These are phyloP conservation scores for Macropus fuliginosus DNA, from an alignment of 2,797 vertebrate species.

Conservation along the genomic window DNA sequence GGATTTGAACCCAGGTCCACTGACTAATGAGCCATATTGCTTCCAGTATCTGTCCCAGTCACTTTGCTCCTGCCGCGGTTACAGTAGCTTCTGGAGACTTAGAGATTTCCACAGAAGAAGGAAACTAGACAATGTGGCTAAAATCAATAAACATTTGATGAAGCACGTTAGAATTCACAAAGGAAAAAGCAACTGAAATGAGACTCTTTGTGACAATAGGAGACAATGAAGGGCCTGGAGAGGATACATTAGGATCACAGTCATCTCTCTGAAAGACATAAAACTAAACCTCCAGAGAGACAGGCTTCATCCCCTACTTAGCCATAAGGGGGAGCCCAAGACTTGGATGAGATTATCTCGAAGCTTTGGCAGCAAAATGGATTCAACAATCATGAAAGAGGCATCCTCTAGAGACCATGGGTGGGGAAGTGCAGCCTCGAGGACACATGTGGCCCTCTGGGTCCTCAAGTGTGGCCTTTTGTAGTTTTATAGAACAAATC, in stretches of 20 bases:
- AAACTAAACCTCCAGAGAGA: not conserved
- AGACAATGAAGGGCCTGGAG: not conserved
- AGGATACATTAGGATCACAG: not conserved
- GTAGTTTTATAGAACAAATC: too few species aligned
- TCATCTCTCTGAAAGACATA: not conserved
- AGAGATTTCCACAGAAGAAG: not conserved
- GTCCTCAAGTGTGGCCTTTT: too few species aligned
- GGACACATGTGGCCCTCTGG: too few species aligned
- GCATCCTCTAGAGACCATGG: not conserved
- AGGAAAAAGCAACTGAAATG: not conserved
- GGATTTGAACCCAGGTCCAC: not conserved
- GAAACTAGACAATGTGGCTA: not conserved
- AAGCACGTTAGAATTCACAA: not conserved
- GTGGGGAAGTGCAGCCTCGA: too few species aligned
- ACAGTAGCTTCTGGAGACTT: not conserved
- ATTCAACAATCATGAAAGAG: not conserved
- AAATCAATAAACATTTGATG: not conserved
- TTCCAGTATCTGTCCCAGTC: not conserved
- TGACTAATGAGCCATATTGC: not conserved
- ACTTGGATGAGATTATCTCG: not conserved
- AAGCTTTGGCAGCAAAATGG: not conserved
- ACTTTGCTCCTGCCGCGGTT: not conserved
- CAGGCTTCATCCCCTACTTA: not conserved
- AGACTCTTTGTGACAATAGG: not conserved
- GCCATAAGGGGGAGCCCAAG: not conserved